Conservation (phyloP, 2,113 vertebrate species). For the Catharus minimus region DNA sequence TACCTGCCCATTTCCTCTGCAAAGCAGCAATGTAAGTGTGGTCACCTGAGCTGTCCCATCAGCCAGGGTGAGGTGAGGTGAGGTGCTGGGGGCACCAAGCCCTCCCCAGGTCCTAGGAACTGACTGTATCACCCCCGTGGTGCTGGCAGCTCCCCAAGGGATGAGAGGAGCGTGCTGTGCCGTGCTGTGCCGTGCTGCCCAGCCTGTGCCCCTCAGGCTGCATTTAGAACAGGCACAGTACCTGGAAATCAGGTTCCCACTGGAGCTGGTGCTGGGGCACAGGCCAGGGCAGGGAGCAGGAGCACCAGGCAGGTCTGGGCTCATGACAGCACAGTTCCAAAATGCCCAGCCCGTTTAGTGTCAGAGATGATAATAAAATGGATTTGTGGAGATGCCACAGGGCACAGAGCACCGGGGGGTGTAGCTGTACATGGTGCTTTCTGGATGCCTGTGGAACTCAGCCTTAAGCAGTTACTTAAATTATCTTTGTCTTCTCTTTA, state of each 20-base stretch:
- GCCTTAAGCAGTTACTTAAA: constrained; percentile 62
- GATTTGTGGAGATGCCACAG: constrained; percentile 26
- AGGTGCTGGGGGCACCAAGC: neutral
- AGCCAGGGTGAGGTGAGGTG: fast-evolving
- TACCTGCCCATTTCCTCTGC: too few species aligned
- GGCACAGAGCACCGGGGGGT: neutral
- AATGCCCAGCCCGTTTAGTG: neutral
- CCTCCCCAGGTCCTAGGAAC: neutral
- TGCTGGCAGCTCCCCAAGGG: fast-evolving
- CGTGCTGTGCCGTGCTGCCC: neutral
- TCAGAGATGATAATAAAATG: neutral
- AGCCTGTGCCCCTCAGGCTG: neutral
- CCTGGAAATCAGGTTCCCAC: neutral
- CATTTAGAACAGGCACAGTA: fast-evolving
- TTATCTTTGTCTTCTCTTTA: constrained; percentile 80
- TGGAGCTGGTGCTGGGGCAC: fast-evolving
- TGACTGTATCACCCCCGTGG: fast-evolving
- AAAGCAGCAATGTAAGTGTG: neutral
- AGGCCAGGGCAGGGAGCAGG: neutral
- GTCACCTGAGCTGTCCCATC: neutral
- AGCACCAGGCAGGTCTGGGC: neutral
- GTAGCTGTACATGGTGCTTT: constrained; percentile 6
- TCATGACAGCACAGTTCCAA: neutral
- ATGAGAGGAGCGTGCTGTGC: fast-evolving
- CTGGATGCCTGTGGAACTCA: constrained; percentile 44